Conservation (phyloP, 2,888 invertebrate species). For the Punctoribates punctum region DNA sequence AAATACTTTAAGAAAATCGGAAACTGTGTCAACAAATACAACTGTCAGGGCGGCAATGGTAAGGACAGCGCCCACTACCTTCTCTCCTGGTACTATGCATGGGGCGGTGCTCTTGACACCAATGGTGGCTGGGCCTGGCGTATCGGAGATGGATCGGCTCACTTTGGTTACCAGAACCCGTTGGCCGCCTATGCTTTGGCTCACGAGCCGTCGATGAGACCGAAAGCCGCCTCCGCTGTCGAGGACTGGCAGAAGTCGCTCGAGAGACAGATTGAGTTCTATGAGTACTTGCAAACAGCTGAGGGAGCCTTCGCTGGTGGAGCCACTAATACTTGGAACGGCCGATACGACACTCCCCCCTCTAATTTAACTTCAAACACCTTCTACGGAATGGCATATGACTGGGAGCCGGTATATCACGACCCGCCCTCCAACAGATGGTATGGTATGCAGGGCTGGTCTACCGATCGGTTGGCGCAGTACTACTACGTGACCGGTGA, state of each 20-base stretch:
- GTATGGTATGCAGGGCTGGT: conserved; percentile 12
- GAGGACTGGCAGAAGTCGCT: background rate
- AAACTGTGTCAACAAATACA: background rate
- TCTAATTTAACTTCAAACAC: background rate
- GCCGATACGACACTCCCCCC: background rate
- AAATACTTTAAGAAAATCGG: conserved; percentile 7
- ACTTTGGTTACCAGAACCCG: conserved; percentile 13
- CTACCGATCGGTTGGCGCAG: conserved; percentile 1
- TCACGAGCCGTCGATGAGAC: background rate
- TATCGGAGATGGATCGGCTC: background rate
- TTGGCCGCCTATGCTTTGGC: conserved; percentile 7
- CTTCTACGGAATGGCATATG: background rate
- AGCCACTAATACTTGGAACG: background rate
- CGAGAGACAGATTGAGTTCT: conserved; percentile 1
- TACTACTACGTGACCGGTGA: conserved; percentile 5
- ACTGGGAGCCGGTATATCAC: conserved; percentile 12
- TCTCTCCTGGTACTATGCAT: background rate
- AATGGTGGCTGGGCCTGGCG: conserved; percentile 8
- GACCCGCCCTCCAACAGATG: background rate
- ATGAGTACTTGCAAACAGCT: background rate
- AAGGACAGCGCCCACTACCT: conserved; percentile 7
- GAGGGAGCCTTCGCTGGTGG: conserved; percentile 3
- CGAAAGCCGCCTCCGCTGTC: background rate
- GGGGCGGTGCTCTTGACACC: conserved; percentile 11
- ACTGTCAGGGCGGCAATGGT: background rate